Percentiles rank a stretch among this genome's conserved stretches.
phyloP scores from a whole-genome alignment of 1,140 invertebrate species.

The Zaprionus tsacasi region DNA sequence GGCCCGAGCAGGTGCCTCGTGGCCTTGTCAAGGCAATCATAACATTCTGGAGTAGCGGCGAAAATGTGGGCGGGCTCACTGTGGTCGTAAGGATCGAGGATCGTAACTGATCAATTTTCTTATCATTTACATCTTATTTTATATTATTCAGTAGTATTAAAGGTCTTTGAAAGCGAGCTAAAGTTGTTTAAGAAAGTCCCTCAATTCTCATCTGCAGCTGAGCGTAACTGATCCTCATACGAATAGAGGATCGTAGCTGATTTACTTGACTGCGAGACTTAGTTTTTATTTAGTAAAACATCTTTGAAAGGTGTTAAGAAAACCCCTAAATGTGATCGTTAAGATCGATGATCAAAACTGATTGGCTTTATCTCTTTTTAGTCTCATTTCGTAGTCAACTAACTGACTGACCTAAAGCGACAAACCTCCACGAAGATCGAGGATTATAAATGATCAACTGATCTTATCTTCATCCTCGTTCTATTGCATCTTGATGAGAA shows the following conservation, averaged over 20 bases:
- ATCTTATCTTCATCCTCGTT: not conserved
- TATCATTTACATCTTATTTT: not conserved
- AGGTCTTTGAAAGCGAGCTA: conserved; percentile 45
- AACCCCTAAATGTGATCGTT: no score
- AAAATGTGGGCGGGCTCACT: conserved; percentile 70
- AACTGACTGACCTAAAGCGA: no score
- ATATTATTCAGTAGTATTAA: conserved; percentile 30
- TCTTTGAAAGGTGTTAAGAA: no score
- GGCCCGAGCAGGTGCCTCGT: conserved; percentile 74
- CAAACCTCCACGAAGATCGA: conserved; percentile 50
- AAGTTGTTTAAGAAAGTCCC: no score
- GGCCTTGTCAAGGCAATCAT: conserved; percentile 75
- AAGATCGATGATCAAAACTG: no score
- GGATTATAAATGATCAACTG: conserved; percentile 43
- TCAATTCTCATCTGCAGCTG: not conserved
- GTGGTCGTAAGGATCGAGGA: conserved; percentile 65
- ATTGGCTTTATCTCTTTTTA: no score
- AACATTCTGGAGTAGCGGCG: conserved; percentile 57
- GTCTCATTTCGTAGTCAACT: no score
- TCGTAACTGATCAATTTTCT: conserved; percentile 17
- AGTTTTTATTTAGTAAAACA: no score
- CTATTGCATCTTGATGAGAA: not conserved
- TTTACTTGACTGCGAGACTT: no score
- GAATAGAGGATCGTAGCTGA: no score
- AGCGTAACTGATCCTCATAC: no score